Percentiles rank a stretch among this genome's conserved stretches.
phyloP scores from a whole-genome alignment of 2,113 vertebrate genomes.

The Sterrhoptilus dennistouni region DNA sequence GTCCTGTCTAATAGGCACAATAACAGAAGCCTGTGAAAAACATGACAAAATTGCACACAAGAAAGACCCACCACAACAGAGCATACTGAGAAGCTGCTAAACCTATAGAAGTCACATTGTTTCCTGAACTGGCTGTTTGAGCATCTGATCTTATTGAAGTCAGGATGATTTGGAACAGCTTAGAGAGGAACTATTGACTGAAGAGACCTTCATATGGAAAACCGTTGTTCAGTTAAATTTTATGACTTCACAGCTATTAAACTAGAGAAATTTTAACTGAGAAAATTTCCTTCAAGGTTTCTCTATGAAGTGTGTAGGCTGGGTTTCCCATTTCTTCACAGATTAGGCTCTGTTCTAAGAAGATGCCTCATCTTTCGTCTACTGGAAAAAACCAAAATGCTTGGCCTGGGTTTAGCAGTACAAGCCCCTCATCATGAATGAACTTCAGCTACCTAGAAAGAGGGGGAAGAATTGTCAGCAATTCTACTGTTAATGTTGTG shows the following conservation, averaged over 20 bases:
- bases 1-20: background rate
- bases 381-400: background rate
- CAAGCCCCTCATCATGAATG: background rate
- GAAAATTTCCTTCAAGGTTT: slow-evolving; percentile 6
- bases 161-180: slow-evolving; percentile 29
- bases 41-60: background rate
- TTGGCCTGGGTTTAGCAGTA: background rate
- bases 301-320: slow-evolving; percentile 31
- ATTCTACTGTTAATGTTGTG: background rate
- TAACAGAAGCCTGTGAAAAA: background rate
- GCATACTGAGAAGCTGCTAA: background rate
- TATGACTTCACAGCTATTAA: slow-evolving; percentile 53
- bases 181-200: slow-evolving; percentile 10
- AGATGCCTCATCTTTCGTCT: background rate
- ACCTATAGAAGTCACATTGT: slow-evolving; percentile 8
- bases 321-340: background rate
- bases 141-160: slow-evolving; percentile 1
- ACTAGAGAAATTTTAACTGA: slow-evolving; percentile 56
- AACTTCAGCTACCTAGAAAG: background rate
- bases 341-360: slow-evolving; percentile 11
- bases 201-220: slow-evolving; percentile 48
- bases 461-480: background rate
- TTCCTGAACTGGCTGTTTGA: background rate
- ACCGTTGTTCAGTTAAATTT: slow-evolving; percentile 52
- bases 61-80: background rate